Evolutionary conservation across 2,888 invertebrate genomes (phyloP), one percentile per base, ranked within the genome.

Genomic region (Andricus quercusramuli): DNA sequence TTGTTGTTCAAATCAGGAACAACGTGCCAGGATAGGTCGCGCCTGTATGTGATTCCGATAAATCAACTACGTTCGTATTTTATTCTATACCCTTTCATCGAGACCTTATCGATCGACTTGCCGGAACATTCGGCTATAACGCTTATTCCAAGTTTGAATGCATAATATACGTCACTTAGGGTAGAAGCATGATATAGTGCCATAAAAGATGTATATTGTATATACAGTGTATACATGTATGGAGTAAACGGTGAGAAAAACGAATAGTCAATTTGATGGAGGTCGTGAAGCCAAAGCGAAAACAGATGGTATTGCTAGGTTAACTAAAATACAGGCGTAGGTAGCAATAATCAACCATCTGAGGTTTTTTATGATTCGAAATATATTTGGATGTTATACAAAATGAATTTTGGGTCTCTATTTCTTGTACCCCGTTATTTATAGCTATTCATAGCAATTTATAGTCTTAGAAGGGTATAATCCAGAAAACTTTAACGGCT

Each of bases 111-210:
- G 56, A 56, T 9, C 56, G 56, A 56, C 56, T 56, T 56, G 56
- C 56, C 56, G 17, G n/a, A 56, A 56, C 56, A 56, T 56, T 56
- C n/a, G 56, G 56, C 56, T 56, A 56, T n/a, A n/a, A n/a, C 56
- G 56, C n/a, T 56, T n/a, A n/a, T n/a, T 56, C 9, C 56, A 56
- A 56, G n/a, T 56, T 56, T 56, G 56, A n/a, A n/a, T n/a, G 56
- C 9, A 56, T 56, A n/a, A 56, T n/a, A n/a, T 25, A 25, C 56
- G 56, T 56, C n/a, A 56, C 56, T 56, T 56, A 56, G 56, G n/a
- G 56, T 56, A n/a, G 6, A 9, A n/a, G 56, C n/a, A 56, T 56
- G 56, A 56, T 56, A 56, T 56, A 56, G 56, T n/a, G 9, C 56
- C 56, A 56, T 56, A n/a, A 56, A 56, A n/a, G 56, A 56, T 56